Percentiles rank a stretch among this genome's conserved stretches.
Conservation (phyloP, 2,113 vertebrate species). For the Carlito syrichta region DNA sequence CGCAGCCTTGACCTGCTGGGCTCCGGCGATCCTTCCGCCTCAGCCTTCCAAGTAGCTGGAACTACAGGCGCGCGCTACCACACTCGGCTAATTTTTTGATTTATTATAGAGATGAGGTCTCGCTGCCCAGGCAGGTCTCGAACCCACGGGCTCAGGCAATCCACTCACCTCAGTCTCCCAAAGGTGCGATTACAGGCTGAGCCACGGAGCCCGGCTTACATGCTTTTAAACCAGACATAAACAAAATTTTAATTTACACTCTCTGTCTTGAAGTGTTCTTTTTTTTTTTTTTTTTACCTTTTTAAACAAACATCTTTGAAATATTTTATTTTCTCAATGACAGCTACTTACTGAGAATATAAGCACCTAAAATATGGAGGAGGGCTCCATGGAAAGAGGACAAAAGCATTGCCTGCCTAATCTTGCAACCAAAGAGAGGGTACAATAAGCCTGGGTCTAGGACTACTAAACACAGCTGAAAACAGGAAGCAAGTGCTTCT, state of each 20-base stretch:
- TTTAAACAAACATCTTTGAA: neutral
- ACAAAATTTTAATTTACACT: neutral
- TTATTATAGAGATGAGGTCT: too few species aligned
- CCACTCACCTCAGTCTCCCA: too few species aligned
- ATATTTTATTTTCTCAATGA: neutral
- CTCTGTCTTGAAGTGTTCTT: neutral
- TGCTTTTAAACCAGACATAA: neutral
- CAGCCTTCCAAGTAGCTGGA: too few species aligned
- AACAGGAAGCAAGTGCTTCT: neutral
- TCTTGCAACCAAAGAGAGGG: fast-evolving
- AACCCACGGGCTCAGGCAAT: too few species aligned
- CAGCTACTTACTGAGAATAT: neutral
- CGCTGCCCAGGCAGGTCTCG: too few species aligned
- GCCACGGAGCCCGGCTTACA: too few species aligned
- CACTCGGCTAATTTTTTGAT: too few species aligned
- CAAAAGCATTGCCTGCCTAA: neutral
- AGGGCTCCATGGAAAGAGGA: fast-evolving
- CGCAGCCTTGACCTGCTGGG: too few species aligned
- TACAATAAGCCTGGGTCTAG: fast-evolving
- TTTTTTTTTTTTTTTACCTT: too few species aligned
- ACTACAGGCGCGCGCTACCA: too few species aligned
- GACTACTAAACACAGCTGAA: neutral
- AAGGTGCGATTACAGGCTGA: too few species aligned
- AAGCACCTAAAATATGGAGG: neutral
- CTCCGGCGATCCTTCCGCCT: too few species aligned